Evolutionary conservation across 2,888 invertebrate genomes (phyloP).

Genomic region (Agrochola lychnidis): DNA sequence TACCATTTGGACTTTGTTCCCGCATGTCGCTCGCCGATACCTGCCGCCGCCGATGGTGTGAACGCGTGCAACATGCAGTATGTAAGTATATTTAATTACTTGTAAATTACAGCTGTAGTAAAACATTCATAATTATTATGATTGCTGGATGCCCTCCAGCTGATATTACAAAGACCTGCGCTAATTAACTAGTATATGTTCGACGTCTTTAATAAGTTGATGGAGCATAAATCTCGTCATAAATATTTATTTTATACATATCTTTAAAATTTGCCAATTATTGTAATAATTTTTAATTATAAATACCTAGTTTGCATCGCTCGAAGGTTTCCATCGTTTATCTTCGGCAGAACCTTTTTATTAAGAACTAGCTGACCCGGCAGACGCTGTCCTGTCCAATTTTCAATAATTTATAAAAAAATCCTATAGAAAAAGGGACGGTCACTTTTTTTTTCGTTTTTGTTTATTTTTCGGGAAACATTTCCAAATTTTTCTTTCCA

Average conservation of each 20-base stretch:
- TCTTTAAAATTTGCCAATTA: background rate
- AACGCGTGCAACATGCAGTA: slow-evolving; percentile 77
- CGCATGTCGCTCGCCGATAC: slow-evolving; percentile 73
- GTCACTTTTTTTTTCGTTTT: background rate
- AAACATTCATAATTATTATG: slow-evolving; percentile 60
- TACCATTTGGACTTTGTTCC: slow-evolving; percentile 71
- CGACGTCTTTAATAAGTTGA: slow-evolving; percentile 70
- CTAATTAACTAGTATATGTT: slow-evolving; percentile 69
- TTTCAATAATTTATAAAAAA: background rate
- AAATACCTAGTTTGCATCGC: too few species aligned
- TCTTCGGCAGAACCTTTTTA: background rate
- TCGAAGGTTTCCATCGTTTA: background rate
- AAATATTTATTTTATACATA: slow-evolving; percentile 31
- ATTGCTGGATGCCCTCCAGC: slow-evolving; percentile 61
- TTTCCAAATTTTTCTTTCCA: background rate
- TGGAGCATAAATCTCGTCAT: slow-evolving; percentile 54
- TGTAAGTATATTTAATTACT: slow-evolving; percentile 81
- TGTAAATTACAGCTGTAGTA: slow-evolving; percentile 66
- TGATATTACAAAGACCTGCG: slow-evolving; percentile 67
- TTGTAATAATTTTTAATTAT: background rate
- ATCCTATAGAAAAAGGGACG: background rate
- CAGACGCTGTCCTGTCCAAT: background rate
- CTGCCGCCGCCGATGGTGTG: slow-evolving; percentile 66
- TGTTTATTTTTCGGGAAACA: background rate
- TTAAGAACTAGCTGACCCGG: background rate